phyloP scores from a whole-genome alignment of 2,113 vertebrate genomes.

The Reinhardtius hippoglossoides region DNA sequence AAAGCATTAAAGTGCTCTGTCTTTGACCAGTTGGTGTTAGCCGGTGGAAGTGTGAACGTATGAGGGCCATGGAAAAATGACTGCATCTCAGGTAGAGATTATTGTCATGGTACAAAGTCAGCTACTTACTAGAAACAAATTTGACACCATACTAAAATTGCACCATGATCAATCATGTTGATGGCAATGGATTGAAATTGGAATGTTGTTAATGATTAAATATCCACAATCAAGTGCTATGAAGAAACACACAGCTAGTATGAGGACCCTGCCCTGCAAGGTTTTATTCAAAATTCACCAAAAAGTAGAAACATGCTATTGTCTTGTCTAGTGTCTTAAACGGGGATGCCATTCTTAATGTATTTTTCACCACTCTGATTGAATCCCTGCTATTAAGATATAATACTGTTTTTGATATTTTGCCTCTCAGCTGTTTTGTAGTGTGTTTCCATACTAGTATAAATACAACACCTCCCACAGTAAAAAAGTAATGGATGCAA shows the following conservation, averaged over 20 bases:
- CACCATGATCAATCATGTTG: constrained; percentile 14
- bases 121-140: constrained; percentile 38
- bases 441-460: constrained; percentile 39
- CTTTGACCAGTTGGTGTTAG: constrained; percentile 38
- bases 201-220: constrained; percentile 66
- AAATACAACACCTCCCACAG: constrained; percentile 27
- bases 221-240: constrained; percentile 64
- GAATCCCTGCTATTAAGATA: constrained; percentile 35
- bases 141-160: constrained; percentile 32
- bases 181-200: constrained; percentile 54
- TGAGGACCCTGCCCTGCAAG: constrained; percentile 81
- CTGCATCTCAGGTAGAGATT: constrained; percentile 9
- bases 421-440: constrained; percentile 29
- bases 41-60: constrained; percentile 6
- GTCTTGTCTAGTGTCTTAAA: constrained; percentile 39
- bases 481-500: constrained; percentile 29
- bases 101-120: constrained; percentile 42
- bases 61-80: constrained; percentile 5
- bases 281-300: constrained; percentile 64
- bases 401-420: constrained; percentile 71
- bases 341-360: constrained; percentile 18
- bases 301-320: constrained; percentile 43
- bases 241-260: constrained; percentile 43
- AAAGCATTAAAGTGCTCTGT: constrained; percentile 83
- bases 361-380: constrained; percentile 47